These are phyloP conservation scores for Solenopsis invicta DNA, from an alignment of 1,140 invertebrate species.

Conservation along the genomic window DNA sequence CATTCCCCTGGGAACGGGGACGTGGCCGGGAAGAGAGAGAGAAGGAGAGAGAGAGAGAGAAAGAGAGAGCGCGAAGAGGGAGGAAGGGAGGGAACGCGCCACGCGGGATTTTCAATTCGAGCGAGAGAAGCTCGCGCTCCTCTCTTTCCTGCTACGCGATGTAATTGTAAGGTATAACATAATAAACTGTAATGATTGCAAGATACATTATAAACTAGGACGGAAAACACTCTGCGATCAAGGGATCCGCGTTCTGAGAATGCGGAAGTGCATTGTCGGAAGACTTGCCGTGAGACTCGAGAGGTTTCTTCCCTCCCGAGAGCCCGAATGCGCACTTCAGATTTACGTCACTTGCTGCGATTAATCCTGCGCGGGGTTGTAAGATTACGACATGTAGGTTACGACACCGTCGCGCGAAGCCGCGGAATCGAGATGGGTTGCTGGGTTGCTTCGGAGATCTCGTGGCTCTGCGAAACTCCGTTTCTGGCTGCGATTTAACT, in stretches of 20 bases:
- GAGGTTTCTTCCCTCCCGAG: neutral
- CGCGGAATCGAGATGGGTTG: neutral
- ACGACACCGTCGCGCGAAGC: neutral
- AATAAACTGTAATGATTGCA: too few relatives aligned
- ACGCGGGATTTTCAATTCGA: too few relatives aligned
- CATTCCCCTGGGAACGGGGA: neutral
- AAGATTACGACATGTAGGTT: neutral
- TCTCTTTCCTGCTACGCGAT: neutral
- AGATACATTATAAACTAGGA: too few relatives aligned
- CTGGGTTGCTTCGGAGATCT: neutral
- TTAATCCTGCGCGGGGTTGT: slow-evolving; percentile 19
- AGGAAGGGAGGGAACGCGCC: too few relatives aligned
- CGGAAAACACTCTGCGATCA: too few relatives aligned
- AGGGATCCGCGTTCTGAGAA: neutral
- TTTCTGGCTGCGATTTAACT: neutral
- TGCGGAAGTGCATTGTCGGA: neutral
- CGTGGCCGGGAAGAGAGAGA: neutral
- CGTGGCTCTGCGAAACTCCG: neutral
- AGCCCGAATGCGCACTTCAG: neutral
- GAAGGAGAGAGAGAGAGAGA: neutral
- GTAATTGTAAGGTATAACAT: too few relatives aligned
- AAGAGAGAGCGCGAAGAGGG: too few relatives aligned
- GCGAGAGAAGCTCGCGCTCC: too few relatives aligned
- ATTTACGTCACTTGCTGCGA: neutral
- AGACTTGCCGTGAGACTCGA: neutral